Evolutionary conservation across 2,113 vertebrate genomes (phyloP).

Genomic region (Alectura lathami): DNA sequence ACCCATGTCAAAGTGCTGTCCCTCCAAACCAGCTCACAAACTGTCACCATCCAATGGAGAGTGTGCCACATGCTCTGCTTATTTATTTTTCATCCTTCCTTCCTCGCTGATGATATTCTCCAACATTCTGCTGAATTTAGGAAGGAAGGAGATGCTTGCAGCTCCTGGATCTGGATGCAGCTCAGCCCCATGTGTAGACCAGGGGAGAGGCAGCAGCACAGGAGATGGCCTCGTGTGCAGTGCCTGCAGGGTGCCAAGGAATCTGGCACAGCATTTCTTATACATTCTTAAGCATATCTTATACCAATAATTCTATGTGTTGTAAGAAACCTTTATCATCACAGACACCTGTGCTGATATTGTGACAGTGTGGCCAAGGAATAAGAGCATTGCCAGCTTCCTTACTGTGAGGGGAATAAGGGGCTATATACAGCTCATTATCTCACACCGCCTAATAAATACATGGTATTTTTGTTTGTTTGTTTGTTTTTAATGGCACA

Average conservation of each 20-base stretch:
- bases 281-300: background rate
- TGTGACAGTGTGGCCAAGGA: background rate
- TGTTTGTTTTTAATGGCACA: background rate
- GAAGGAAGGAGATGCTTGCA: background rate
- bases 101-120: background rate
- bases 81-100: background rate
- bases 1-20: background rate
- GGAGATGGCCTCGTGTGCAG: background rate
- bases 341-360: background rate
- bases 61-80: accelerated
- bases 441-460: background rate
- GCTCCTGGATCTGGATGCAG: background rate
- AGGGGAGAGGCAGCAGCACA: background rate
- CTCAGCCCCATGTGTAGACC: background rate
- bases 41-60: background rate
- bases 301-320: background rate
- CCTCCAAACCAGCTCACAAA: background rate
- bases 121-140: background rate
- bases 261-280: background rate
- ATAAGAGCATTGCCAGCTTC: background rate
- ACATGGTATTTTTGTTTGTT: background rate
- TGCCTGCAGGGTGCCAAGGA: background rate
- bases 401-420: background rate
- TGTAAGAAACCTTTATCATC: background rate
- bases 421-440: background rate